Percentiles rank a stretch among this genome's conserved stretches.
Evolutionary conservation across 2,797 vertebrate genomes (phyloP).

Genomic region (Limnodromus scolopaceus): DNA sequence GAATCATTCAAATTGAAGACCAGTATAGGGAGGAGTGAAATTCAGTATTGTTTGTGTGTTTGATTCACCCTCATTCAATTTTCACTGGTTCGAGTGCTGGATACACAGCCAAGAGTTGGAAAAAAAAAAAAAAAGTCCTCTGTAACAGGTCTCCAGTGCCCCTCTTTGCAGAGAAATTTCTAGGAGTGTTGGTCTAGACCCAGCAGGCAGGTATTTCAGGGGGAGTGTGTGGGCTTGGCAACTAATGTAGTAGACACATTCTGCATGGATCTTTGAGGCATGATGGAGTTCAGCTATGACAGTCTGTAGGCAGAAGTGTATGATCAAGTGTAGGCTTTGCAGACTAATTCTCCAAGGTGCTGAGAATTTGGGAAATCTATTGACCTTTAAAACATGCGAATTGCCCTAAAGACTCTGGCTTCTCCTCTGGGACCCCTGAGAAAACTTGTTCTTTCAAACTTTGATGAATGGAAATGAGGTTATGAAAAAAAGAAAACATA

Average conservation of each 20-base stretch:
- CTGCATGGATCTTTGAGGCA: not conserved
- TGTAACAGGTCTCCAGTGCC: not conserved
- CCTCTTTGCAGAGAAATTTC: not conserved
- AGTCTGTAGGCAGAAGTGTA: not conserved
- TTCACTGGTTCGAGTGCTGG: not conserved
- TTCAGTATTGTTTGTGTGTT: not conserved
- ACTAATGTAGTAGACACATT: not conserved
- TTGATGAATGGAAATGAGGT: not conserved
- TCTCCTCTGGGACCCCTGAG: not conserved
- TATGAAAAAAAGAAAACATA: not conserved
- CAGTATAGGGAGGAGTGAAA: not conserved
- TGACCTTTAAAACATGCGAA: not conserved
- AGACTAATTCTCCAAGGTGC: not conserved
- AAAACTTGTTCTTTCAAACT: not conserved
- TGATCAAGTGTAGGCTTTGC: not conserved
- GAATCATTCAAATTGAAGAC: not conserved
- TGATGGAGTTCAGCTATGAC: rapidly evolving
- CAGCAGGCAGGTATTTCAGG: too few relatives aligned
- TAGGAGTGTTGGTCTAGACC: not conserved
- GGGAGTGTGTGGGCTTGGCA: not conserved
- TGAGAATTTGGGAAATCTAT: not conserved
- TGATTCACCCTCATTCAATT: not conserved
- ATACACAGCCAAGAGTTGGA: not conserved
- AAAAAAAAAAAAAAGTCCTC: not conserved
- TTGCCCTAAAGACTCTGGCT: not conserved